Percentiles rank a stretch among this genome's conserved stretches.
These are phyloP conservation scores for Sapayoa aenigma DNA, from an alignment of 2,113 vertebrate species.

Conservation along the genomic window DNA sequence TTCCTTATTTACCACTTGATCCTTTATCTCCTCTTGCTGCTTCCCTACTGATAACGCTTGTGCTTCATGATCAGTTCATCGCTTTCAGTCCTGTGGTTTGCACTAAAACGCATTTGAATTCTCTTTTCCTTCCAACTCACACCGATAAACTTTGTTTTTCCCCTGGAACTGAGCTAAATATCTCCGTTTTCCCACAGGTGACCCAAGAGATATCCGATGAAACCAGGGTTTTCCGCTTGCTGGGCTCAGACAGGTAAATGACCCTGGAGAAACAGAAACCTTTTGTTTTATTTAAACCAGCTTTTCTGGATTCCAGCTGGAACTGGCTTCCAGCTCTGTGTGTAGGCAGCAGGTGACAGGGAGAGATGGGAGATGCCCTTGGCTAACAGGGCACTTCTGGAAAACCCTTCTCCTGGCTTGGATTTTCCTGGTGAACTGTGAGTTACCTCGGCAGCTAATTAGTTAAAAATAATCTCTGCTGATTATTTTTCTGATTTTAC, in stretches of 20 bases:
- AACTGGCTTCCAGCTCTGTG: background rate
- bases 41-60: background rate
- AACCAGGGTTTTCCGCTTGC: constrained; percentile 91
- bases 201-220: constrained; percentile 98
- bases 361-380: background rate
- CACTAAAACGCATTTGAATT: background rate
- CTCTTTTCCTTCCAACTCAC: background rate
- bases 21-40: background rate
- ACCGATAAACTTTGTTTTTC: background rate
- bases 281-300: background rate
- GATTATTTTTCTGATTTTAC: no score
- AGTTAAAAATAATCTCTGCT: background rate
- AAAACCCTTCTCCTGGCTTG: background rate
- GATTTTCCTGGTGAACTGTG: background rate
- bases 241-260: constrained; percentile 95
- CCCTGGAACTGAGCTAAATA: background rate
- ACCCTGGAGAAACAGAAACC: background rate
- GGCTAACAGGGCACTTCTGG: background rate
- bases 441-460: background rate
- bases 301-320: background rate
- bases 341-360: background rate
- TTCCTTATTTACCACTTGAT: background rate
- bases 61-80: background rate
- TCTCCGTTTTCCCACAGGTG: constrained; percentile 77
- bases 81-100: background rate